phyloP scores from a whole-genome alignment of 1,140 invertebrate genomes.

The Monochamus saltuarius region DNA sequence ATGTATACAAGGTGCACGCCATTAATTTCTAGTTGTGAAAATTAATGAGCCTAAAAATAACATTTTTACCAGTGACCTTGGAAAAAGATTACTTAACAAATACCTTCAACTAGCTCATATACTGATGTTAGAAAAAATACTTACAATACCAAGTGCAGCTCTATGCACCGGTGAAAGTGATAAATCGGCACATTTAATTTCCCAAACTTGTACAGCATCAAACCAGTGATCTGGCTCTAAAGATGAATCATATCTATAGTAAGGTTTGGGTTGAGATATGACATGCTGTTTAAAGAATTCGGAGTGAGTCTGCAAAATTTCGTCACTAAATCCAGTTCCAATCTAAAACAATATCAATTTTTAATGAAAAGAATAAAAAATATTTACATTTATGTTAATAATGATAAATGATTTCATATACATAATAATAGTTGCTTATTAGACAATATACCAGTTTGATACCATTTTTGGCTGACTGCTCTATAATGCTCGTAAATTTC shows the following conservation, averaged over 20 bases:
- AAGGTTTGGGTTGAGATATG: slow-evolving; percentile 74
- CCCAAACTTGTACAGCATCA: slow-evolving; percentile 91
- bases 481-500: slow-evolving; percentile 4
- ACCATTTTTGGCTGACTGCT: too few relatives aligned
- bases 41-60: too few relatives aligned
- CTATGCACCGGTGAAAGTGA: slow-evolving; percentile 93
- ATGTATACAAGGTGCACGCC: too few relatives aligned
- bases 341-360: slow-evolving; percentile 63
- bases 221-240: slow-evolving; percentile 95
- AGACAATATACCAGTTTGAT: background rate
- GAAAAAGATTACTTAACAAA: too few relatives aligned
- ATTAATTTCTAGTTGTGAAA: too few relatives aligned
- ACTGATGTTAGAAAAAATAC: too few relatives aligned
- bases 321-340: slow-evolving; percentile 97
- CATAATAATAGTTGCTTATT: background rate
- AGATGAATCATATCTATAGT: slow-evolving; percentile 79
- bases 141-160: slow-evolving; percentile 84
- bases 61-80: too few relatives aligned
- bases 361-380: background rate
- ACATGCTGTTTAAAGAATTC: slow-evolving; percentile 78
- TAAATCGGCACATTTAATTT: slow-evolving; percentile 97
- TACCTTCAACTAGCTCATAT: too few relatives aligned
- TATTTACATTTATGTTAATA: background rate
- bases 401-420: background rate
- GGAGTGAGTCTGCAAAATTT: slow-evolving; percentile 77